phyloP scores from a whole-genome alignment of 1,140 invertebrate species.

The Periplaneta americana region DNA sequence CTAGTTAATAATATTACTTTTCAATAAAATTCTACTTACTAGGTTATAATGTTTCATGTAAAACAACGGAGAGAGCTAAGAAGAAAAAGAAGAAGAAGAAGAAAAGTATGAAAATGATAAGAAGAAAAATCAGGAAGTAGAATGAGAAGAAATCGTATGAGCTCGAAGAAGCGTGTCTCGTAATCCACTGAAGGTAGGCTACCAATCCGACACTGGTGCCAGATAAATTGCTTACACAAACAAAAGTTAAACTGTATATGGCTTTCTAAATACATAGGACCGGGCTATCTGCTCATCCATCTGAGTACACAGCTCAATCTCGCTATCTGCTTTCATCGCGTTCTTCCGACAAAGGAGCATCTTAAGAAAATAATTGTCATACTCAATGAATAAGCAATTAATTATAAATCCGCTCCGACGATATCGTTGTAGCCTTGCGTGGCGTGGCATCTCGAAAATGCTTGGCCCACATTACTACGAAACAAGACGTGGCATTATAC shows the following conservation, averaged over 20 bases:
- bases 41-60: too few relatives aligned
- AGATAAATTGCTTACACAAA: not conserved
- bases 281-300: not conserved
- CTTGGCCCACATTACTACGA: not conserved
- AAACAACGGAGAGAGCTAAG: too few relatives aligned
- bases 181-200: not conserved
- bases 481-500: not conserved
- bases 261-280: not conserved
- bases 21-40: too few relatives aligned
- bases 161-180: too few relatives aligned
- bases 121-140: too few relatives aligned
- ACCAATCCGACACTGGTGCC: not conserved
- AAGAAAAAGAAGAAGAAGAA: too few relatives aligned
- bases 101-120: too few relatives aligned
- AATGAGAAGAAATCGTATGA: too few relatives aligned
- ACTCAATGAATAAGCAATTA: constrained; percentile 11
- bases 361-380: constrained; percentile 7
- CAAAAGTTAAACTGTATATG: not conserved
- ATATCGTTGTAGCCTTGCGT: not conserved
- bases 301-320: not conserved
- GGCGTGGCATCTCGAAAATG: not conserved
- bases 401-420: not conserved
- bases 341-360: constrained; percentile 5
- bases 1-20: too few relatives aligned
- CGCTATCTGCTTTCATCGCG: not conserved